A percentile compares a stretch with the other conserved stretches of the same genome.
phyloP scores from a whole-genome alignment of 1,140 invertebrate genomes.

The Drosophila saltans region DNA sequence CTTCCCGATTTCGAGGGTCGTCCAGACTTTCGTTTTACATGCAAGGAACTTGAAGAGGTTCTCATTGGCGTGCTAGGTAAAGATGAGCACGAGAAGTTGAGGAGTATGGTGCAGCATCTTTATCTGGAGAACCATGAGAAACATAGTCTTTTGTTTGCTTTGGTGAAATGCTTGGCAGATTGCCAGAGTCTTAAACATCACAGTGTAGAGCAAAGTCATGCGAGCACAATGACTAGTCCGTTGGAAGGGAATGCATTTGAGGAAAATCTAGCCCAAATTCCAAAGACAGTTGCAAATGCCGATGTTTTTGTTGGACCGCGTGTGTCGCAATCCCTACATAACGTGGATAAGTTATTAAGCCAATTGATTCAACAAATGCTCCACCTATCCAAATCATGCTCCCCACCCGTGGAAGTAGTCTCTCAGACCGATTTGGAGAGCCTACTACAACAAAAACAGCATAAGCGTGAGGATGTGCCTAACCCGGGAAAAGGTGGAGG shows the following conservation, averaged over 20 bases:
- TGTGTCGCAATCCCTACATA: conserved; percentile 41
- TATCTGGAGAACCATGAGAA: conserved; percentile 35
- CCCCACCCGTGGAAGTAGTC: conserved; percentile 57
- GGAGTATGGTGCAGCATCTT: conserved; percentile 13
- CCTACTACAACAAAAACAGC: conserved; percentile 38
- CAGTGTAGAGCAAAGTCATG: background rate
- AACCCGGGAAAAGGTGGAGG: conserved; percentile 23
- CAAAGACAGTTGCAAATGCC: conserved; percentile 32
- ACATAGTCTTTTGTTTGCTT: conserved; percentile 54
- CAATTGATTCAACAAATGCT: conserved; percentile 37
- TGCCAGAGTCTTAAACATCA: background rate
- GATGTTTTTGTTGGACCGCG: conserved; percentile 50
- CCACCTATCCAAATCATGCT: conserved; percentile 43
- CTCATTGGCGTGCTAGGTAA: conserved; percentile 44
- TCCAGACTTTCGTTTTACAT: conserved; percentile 57
- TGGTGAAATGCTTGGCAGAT: conserved; percentile 52
- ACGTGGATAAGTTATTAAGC: conserved; percentile 40
- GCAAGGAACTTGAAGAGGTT: conserved; percentile 56
- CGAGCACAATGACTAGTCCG: background rate
- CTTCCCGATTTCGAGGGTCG: conserved; percentile 66
- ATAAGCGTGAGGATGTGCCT: conserved; percentile 41
- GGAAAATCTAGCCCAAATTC: background rate
- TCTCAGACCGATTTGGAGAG: conserved; percentile 28
- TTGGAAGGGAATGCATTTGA: too few relatives aligned
- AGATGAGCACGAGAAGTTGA: background rate